A percentile compares a stretch with the other conserved stretches of the same genome.
These are phyloP conservation scores for Torymus aiolomorphi DNA, from an alignment of 2,888 invertebrate species.

Conservation along the genomic window DNA sequence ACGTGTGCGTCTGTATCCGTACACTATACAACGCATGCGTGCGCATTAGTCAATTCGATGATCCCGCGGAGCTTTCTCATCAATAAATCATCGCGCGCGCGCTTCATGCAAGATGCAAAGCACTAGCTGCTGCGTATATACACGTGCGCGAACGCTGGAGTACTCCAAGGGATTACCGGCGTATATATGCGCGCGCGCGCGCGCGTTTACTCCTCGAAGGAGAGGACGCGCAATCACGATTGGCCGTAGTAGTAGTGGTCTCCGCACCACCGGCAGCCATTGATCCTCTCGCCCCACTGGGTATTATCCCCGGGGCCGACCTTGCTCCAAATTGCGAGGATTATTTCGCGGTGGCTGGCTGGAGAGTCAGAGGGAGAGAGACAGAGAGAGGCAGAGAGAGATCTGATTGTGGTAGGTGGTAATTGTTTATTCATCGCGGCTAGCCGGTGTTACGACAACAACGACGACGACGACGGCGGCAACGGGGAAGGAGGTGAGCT, in stretches of 20 bases:
- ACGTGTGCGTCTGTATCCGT: not conserved
- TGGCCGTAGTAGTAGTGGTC: conserved; percentile 40
- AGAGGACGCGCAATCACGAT: conserved; percentile 52
- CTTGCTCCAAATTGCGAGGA: conserved; percentile 63
- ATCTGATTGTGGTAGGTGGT: conserved; percentile 61
- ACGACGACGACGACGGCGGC: too few species aligned
- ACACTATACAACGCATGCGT: not conserved
- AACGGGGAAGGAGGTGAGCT: too few species aligned
- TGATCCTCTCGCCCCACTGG: conserved; percentile 26
- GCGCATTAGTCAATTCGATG: conserved; percentile 49
- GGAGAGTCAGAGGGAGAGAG: not conserved
- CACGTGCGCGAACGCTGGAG: not conserved
- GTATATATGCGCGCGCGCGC: too few species aligned
- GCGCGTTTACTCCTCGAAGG: conserved; percentile 3
- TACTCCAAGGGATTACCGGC: conserved; percentile 16
- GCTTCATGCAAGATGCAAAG: conserved; percentile 54
- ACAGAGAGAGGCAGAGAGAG: not conserved
- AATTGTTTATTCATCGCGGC: conserved; percentile 65
- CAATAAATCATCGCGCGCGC: conserved; percentile 55
- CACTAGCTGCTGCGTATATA: conserved; percentile 12
- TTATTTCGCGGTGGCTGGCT: conserved; percentile 55
- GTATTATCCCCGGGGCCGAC: conserved; percentile 57
- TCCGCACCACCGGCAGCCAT: conserved; percentile 54
- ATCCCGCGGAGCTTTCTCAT: conserved; percentile 33
- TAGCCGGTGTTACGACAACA: not conserved